Evolutionary conservation across 2,797 vertebrate genomes (phyloP).

Genomic region (Brotula barbata): DNA sequence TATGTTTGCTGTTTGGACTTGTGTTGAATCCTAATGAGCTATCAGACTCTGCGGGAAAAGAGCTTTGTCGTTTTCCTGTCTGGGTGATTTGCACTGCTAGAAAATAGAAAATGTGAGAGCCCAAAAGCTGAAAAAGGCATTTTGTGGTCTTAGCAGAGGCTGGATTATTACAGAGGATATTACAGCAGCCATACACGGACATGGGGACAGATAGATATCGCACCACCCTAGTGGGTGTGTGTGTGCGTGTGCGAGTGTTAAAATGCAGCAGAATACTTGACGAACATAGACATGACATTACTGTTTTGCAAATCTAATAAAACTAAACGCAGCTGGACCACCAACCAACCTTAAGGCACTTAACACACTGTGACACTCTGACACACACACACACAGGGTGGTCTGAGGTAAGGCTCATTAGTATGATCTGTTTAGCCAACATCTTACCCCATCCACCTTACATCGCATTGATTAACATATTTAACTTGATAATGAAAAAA

Average conservation of each 20-base stretch:
- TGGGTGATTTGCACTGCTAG: constrained; percentile 71
- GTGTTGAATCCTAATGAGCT: constrained; percentile 76
- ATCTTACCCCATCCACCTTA: constrained; percentile 1
- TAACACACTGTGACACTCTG: constrained; percentile 52
- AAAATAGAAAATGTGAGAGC: constrained; percentile 68
- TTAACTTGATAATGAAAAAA: constrained; percentile 17
- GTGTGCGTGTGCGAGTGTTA: constrained; percentile 57
- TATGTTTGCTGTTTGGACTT: constrained; percentile 75
- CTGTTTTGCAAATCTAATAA: constrained; percentile 44
- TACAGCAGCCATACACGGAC: constrained; percentile 51
- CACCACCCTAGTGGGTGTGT: constrained; percentile 40
- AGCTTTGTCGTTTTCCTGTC: constrained; percentile 60
- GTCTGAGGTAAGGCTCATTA: constrained; percentile 5
- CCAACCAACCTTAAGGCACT: constrained; percentile 67
- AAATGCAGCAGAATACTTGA: constrained; percentile 65
- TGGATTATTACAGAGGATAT: constrained; percentile 71
- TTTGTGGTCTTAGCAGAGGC: constrained; percentile 65
- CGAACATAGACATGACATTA: constrained; percentile 54
- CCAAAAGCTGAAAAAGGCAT: constrained; percentile 62
- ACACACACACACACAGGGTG: constrained; percentile 15
- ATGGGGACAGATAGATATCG: constrained; percentile 65
- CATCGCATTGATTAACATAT: not conserved
- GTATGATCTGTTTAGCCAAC: constrained; percentile 25
- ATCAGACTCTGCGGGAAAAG: constrained; percentile 66
- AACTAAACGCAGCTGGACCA: constrained; percentile 56